Conservation (phyloP, 2,113 vertebrate species). For the Pogonocichla stellata region DNA sequence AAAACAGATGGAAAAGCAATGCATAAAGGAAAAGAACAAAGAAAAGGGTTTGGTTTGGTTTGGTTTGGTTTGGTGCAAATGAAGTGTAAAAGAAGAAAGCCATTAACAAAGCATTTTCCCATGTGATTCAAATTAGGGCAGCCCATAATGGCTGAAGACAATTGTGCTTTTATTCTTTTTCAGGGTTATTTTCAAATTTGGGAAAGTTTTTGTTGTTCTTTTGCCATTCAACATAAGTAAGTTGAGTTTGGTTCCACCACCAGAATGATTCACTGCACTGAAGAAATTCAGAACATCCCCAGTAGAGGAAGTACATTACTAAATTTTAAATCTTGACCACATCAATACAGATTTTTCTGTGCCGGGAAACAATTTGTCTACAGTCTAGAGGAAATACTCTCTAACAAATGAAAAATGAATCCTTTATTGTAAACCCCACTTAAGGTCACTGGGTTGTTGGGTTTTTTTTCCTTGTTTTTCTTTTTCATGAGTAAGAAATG, state of each 20-base stretch:
- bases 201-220: conserved; percentile 30
- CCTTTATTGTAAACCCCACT: not conserved
- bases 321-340: conserved; percentile 22
- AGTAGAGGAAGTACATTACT: conserved; percentile 35
- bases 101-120: conserved; percentile 35
- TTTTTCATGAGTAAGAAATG: not conserved
- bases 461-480: not conserved
- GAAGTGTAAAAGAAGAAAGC: conserved; percentile 36
- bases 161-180: conserved; percentile 38
- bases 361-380: conserved; percentile 1
- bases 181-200: conserved; percentile 36
- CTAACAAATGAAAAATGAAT: conserved; percentile 29
- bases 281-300: not conserved
- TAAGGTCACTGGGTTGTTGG: not conserved
- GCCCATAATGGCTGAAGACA: not conserved
- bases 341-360: not conserved
- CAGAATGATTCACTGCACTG: conserved; percentile 18
- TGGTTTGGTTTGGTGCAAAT: not conserved
- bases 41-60: not conserved
- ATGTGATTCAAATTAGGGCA: conserved; percentile 28
- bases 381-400: conserved; percentile 3
- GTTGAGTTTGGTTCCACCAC: conserved; percentile 10
- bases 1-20: conserved; percentile 17
- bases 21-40: conserved; percentile 41
- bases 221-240: conserved; percentile 4